Evolutionary conservation across 2,113 vertebrate genomes (phyloP).

Genomic region (Numida meleagris): DNA sequence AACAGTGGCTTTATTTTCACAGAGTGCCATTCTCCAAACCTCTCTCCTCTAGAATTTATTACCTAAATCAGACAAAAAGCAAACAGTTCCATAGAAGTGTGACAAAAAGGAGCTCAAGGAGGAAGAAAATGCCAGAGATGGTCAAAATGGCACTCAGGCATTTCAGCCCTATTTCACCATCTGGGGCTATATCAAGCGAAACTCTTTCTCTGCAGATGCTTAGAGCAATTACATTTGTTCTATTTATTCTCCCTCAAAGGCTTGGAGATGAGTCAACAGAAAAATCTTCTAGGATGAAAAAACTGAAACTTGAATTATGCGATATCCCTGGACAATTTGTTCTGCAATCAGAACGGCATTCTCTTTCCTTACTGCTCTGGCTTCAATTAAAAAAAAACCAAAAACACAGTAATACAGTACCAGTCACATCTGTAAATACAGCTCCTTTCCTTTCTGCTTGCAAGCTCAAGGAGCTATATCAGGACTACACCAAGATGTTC

Average conservation of each 20-base stretch:
- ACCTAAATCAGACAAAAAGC: neutral
- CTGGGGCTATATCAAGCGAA: conserved; percentile 10
- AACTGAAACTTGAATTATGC: conserved; percentile 30
- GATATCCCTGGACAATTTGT: conserved; percentile 46
- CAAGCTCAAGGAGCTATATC: neutral
- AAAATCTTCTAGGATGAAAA: conserved; percentile 46
- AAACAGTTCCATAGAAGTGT: neutral
- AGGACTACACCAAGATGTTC: neutral
- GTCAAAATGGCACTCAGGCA: neutral
- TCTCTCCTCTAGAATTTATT: neutral
- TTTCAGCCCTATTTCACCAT: conserved; percentile 25
- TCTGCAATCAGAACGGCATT: conserved; percentile 48
- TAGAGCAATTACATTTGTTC: conserved; percentile 50
- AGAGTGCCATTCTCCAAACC: neutral
- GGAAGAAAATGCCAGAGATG: neutral
- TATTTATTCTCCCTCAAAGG: conserved; percentile 61
- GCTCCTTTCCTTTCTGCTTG: neutral
- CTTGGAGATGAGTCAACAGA: conserved; percentile 63
- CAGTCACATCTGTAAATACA: conserved; percentile 38
- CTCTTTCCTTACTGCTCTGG: neutral
- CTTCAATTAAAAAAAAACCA: neutral
- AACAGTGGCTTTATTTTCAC: neutral
- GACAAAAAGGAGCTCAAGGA: conserved; percentile 20
- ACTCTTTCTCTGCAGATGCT: conserved; percentile 30
- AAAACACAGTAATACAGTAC: neutral